phyloP scores from a whole-genome alignment of 2,888 invertebrate species.

The Tethea ocularis region DNA sequence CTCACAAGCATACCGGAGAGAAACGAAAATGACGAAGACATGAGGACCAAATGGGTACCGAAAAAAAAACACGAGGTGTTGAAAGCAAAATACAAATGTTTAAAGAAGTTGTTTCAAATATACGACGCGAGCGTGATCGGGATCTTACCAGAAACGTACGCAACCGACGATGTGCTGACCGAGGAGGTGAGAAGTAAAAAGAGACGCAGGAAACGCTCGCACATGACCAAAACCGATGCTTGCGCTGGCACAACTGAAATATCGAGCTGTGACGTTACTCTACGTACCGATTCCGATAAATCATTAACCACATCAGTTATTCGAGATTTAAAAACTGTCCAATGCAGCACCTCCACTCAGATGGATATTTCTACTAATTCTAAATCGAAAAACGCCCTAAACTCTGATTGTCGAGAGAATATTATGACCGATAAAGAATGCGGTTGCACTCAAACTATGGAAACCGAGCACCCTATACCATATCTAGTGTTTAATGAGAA shows the following conservation, averaged over 20 bases:
- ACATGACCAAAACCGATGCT: conserved; percentile 66
- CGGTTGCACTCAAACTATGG: conserved; percentile 38
- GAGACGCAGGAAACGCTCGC: conserved; percentile 53
- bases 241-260: conserved; percentile 60
- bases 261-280: conserved; percentile 47
- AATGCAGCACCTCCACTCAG: conserved; percentile 45
- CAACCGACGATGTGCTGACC: conserved; percentile 13
- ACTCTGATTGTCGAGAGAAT: conserved; percentile 43
- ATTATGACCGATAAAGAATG: conserved; percentile 39
- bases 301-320: conserved; percentile 49
- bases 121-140: conserved; percentile 73
- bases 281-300: conserved; percentile 25
- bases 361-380: conserved; percentile 33
- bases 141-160: conserved; percentile 54
- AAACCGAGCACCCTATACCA: conserved; percentile 33
- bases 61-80: conserved; percentile 76
- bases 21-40: conserved; percentile 52
- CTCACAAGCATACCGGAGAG: conserved; percentile 65
- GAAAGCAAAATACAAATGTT: conserved; percentile 75
- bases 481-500: conserved; percentile 47
- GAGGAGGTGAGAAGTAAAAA: conserved; percentile 31
- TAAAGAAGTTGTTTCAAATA: conserved; percentile 75
- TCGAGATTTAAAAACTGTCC: conserved; percentile 50
- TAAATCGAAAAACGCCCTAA: conserved; percentile 30
- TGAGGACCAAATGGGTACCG: conserved; percentile 65